Base-by-base conservation (phyloP, 2,797 vertebrate species). In the Anableps anableps region DNA sequence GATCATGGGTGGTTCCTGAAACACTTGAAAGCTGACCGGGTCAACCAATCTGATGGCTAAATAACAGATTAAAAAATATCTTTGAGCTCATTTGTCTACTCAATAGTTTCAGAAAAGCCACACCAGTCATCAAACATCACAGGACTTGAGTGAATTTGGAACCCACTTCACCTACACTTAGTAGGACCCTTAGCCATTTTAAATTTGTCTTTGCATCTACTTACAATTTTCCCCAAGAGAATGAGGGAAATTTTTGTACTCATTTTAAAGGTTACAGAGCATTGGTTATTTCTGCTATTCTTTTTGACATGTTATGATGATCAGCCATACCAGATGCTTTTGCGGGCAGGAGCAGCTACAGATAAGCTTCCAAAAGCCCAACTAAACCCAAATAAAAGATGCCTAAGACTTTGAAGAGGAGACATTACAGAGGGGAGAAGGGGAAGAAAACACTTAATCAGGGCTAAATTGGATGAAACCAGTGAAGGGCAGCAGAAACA, bases 241-340 rank as follows among this genome's bases (percentile, higher is more conserved):
- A 36, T 36, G 62, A 36, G n/a, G n/a, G 31, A 64, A 7, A 19
- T 19, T 36, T 62, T 62, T 34, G 31, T 21, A 21, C 17, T 36
- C 34, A 64, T 21, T 64, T 64, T 6, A n/a, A 62, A 62, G 29
- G 17, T 13, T 62, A 62, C 31, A 62, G 4, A 62, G 53, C 53
- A 55, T 55, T 55, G 11, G 13, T 76, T 43, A 11, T 75, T 51
- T 75, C 41, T 75, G 45, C 64, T 80, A 14, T 21, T 13, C 3
- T 38, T 64, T 71, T 64, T 48, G 8, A 75, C 41, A 75, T 60
- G 7, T 62, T 45, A 17, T 43, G 26, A 75, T 60, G 36, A 75
- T 43, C 36, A 43, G 17, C 50, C 34, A 31, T 31, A 21, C 70
- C 45, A 72, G n/a, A 34, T 45, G 16, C 4, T 31, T 50, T 34